Evolutionary conservation across 2,888 invertebrate species (phyloP).

Genomic region (Neuroscelio doddi): DNA sequence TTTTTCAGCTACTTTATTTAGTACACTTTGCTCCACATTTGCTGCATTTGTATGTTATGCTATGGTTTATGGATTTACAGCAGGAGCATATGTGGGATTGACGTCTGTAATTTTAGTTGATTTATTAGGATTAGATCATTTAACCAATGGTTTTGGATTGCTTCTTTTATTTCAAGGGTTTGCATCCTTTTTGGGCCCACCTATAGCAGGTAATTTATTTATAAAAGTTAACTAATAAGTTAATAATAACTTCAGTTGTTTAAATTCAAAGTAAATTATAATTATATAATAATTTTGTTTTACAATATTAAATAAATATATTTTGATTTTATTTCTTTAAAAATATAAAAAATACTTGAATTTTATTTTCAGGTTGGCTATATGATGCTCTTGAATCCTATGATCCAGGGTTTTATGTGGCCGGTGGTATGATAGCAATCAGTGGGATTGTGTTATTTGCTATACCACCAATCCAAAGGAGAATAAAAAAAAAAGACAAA

Average conservation of each 20-base stretch:
- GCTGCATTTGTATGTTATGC: conserved; percentile 84
- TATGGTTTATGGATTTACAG: conserved; percentile 88
- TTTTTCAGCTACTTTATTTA: conserved; percentile 82
- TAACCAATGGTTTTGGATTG: conserved; percentile 97
- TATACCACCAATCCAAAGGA: conserved; percentile 82
- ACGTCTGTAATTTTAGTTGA: conserved; percentile 97
- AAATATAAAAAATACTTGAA: too few species aligned
- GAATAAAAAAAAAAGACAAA: conserved; percentile 55
- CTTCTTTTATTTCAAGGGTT: conserved; percentile 94
- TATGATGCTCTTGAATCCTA: conserved; percentile 86
- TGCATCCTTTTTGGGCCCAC: conserved; percentile 93
- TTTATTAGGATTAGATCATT: conserved; percentile 90
- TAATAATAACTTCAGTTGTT: too few species aligned
- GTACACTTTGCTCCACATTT: conserved; percentile 84
- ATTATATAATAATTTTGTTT: too few species aligned
- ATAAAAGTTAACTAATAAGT: too few species aligned
- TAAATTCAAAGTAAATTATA: too few species aligned
- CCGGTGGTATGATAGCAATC: conserved; percentile 87
- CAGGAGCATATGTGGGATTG: conserved; percentile 96
- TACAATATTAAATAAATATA: too few species aligned
- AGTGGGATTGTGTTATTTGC: conserved; percentile 92
- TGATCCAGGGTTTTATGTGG: conserved; percentile 89
- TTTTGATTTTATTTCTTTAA: too few species aligned
- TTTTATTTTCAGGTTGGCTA: conserved; percentile 80
- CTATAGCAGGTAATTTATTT: conserved; percentile 94